Evolutionary conservation across 2,113 vertebrate genomes (phyloP).

Genomic region (Odocoileus hemionus): DNA sequence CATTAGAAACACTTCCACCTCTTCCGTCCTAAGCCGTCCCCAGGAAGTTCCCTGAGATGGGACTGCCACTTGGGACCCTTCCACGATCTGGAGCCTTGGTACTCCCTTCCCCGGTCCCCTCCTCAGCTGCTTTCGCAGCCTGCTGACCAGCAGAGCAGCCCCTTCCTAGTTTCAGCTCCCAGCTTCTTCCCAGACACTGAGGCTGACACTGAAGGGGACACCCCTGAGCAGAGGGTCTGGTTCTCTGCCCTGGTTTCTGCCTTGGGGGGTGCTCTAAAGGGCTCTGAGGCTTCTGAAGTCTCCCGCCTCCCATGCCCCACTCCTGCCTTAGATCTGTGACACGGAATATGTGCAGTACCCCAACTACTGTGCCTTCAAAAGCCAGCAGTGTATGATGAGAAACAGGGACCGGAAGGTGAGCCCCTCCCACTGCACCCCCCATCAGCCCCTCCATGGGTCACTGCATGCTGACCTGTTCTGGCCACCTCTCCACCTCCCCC

Average conservation of each 20-base stretch:
- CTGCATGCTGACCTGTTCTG: not conserved
- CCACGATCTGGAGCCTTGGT: not conserved
- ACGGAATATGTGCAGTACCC: constrained; percentile 73
- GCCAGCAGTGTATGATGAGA: constrained; percentile 77
- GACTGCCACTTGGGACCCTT: not conserved
- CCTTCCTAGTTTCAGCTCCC: not conserved
- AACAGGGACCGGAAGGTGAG: constrained; percentile 75
- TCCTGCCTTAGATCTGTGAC: constrained; percentile 78
- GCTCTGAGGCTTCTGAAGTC: not conserved
- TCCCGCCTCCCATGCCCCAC: not conserved
- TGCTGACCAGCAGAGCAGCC: not conserved
- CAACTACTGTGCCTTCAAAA: constrained; percentile 82
- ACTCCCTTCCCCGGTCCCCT: not conserved
- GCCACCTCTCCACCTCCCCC: not conserved
- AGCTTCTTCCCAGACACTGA: not conserved
- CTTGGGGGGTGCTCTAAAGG: not conserved
- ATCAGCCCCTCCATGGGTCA: not conserved
- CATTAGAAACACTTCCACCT: not conserved
- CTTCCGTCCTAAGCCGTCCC: not conserved
- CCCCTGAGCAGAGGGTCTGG: not conserved
- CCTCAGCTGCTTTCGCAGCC: not conserved
- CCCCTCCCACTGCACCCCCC: no score
- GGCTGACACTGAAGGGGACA: not conserved
- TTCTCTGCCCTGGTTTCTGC: not conserved
- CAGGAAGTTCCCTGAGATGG: not conserved